A percentile compares a stretch with the other conserved stretches of the same genome.
These are phyloP conservation scores for Lindbergichthys nudifrons DNA, from an alignment of 2,797 vertebrate genomes.

Conservation along the genomic window DNA sequence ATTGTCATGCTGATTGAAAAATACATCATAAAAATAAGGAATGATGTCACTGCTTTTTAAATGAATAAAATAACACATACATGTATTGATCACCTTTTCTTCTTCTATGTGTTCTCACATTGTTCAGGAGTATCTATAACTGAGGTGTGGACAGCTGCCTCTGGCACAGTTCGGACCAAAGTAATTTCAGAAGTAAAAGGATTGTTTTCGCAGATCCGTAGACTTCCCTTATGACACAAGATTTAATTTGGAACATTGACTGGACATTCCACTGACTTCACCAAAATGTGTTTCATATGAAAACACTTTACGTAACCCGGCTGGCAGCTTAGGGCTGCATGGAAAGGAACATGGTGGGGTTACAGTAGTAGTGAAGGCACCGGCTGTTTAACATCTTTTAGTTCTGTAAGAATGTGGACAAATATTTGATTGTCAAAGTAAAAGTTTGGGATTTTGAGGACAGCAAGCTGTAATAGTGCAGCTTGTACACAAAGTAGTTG, in stretches of 20 bases:
- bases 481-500: background rate
- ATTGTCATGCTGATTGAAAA: background rate
- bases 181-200: slow-evolving; percentile 58
- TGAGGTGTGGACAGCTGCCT: slow-evolving; percentile 49
- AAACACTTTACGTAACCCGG: slow-evolving; percentile 82
- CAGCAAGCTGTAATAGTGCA: background rate
- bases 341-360: slow-evolving; percentile 60
- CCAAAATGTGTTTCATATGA: slow-evolving; percentile 80
- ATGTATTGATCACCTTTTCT: background rate
- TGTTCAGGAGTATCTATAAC: slow-evolving; percentile 21
- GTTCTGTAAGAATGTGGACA: slow-evolving; percentile 1
- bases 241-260: slow-evolving; percentile 78
- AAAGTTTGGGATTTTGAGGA: background rate
- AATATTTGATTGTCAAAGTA: background rate
- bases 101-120: slow-evolving; percentile 27
- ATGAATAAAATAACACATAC: slow-evolving; percentile 1
- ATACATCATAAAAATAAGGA: no score
- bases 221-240: slow-evolving; percentile 74
- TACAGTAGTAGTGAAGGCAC: slow-evolving; percentile 56
- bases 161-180: slow-evolving; percentile 51
- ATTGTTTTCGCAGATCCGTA: slow-evolving; percentile 71
- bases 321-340: slow-evolving; percentile 61
- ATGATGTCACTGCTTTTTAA: background rate
- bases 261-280: slow-evolving; percentile 84
- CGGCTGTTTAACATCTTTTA: slow-evolving; percentile 22